Evolutionary conservation across 1,140 invertebrate species (phyloP), one percentile per base, ranked within the genome.

Genomic region (Apolygus lucorum): DNA sequence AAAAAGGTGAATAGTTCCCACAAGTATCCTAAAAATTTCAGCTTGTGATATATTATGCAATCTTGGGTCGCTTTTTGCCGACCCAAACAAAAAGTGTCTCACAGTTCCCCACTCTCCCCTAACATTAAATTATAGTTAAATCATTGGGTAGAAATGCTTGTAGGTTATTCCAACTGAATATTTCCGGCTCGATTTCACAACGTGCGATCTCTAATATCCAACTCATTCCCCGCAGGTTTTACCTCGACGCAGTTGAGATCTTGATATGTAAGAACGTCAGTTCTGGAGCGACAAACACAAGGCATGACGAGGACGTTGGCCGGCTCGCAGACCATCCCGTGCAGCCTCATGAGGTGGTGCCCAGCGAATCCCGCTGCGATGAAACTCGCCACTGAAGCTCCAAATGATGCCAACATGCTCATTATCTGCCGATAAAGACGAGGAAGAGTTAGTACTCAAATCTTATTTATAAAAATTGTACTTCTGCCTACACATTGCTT

Each of bases 171-270:
- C 21, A 28, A 27, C 13, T 28, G 26, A 65, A 65, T 65, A 28
- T 65, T 65, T 28, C 34, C n/a, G 21, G 68, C 63, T 29, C 59
- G 27, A 8, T 29, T 68, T 68, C 8, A 22, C 21, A 24, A 68
- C 67, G 26, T 65, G 63, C 63, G 34, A 65, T 28, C 27, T 13
- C 26, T 8, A 82, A n/a, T n/a, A n/a, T n/a, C n/a, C n/a, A n/a
- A n/a, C n/a, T n/a, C n/a, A n/a, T n/a, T n/a, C n/a, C n/a, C n/a
- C n/a, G n/a, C n/a, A n/a, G n/a, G n/a, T n/a, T n/a, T n/a, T n/a
- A n/a, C 81, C 54, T 83, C 81, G 1, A 77, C 77, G 74, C 82
- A 84, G 64, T 78, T 81, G 29, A 84, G 77, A 54, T 83, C 81
- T 17, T 77, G 71, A 70, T 83, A 83, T 52, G 73, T 74, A 17